Base-by-base conservation (phyloP, 2,888 invertebrate genomes). In the Apodemia hepburni region DNA sequence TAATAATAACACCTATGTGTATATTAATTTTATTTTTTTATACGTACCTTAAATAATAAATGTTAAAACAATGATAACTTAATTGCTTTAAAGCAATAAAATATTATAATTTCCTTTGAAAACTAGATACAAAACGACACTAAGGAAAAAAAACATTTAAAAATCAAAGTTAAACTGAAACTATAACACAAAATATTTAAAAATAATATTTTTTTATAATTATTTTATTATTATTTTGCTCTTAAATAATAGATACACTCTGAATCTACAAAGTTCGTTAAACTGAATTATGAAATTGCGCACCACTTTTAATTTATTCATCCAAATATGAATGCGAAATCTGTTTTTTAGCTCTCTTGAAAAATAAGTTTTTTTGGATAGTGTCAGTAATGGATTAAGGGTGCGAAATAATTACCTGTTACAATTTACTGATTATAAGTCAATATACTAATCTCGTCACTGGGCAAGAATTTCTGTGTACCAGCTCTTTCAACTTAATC, bases 121-220 rank as follows among this genome's bases (percentile, higher is more conserved):
- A 58, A 69, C 66, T 66, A 61, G 65, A 71, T 60, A 65, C 58
- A 58, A 33, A 58, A 58, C 58, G 58, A 33, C 58, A 58, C 58
- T 45, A 7, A 38, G 42, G 11, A 45, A 45, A 9, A 45, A 45
- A 45, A 45, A 45, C 15, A 45, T 45, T 45, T 7, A 45, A 45
- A 45, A 45, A 45, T 7, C 15, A 45, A 7, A 45, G 42, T 45
- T 45, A 45, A 45, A 45, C 42, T 45, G 5, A 33, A 18, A 17
- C 33, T 61, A 61, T 35, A 54, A 61, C 35, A 35, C 49, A 15
- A 57, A 42, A 17, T 57, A 6, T 17, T 29, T 4, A 57, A 17
- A 61, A 57, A 27, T 7, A 38, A 57, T 54, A 5, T n/a, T 38
- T 22, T 61, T 54, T 29, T 57, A 29, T 49, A 15, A 47, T 18